Evolutionary conservation across 2,113 vertebrate species (phyloP).

Genomic region (Otocyon megalotis): DNA sequence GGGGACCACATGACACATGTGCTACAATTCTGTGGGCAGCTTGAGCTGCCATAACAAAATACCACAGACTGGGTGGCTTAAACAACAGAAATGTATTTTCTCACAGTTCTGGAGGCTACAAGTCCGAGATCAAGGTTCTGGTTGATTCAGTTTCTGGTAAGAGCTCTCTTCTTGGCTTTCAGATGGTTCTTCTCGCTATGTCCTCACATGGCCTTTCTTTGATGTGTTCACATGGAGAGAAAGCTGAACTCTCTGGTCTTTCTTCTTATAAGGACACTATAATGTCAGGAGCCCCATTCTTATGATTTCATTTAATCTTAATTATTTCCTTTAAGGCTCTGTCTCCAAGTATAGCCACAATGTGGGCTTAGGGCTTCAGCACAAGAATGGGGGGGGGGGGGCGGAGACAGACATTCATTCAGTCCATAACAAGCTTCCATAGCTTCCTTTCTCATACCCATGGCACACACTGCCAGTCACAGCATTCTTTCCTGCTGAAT

Average conservation of each 20-base stretch:
- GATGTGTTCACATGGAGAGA: neutral
- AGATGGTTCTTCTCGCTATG: neutral
- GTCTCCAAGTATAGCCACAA: neutral
- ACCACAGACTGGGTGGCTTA: neutral
- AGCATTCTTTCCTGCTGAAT: neutral
- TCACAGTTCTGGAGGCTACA: neutral
- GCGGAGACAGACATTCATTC: neutral
- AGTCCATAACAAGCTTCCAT: neutral
- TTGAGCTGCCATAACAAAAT: neutral
- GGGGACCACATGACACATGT: neutral
- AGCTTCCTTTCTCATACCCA: neutral
- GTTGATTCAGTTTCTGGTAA: neutral
- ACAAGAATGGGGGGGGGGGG: neutral
- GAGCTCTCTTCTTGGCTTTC: neutral
- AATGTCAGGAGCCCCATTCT: neutral
- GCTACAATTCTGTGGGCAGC: neutral
- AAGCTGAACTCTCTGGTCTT: neutral
- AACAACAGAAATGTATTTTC: neutral
- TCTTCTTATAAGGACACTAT: neutral
- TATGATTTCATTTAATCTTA: slow-evolving; percentile 12
- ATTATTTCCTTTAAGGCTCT: neutral
- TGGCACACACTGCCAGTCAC: neutral
- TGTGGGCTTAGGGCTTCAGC: neutral
- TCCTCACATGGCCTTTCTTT: neutral
- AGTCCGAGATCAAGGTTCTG: neutral